phyloP scores from a whole-genome alignment of 2,888 invertebrate genomes.

The Megastigmus dorsalis region DNA sequence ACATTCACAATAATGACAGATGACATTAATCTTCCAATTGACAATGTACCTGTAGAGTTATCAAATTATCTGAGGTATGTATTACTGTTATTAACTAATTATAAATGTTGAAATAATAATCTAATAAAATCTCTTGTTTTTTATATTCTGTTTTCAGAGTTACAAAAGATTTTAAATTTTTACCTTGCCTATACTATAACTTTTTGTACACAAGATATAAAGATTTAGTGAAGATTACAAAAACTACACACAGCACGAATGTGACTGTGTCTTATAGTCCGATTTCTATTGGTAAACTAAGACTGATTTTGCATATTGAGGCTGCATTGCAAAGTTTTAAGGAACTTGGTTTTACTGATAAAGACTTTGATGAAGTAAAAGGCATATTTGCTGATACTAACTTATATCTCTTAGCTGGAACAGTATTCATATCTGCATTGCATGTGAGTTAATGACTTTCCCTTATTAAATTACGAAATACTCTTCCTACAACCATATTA shows the following conservation, averaged over 20 bases:
- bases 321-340: slow-evolving; percentile 83
- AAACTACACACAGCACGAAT: slow-evolving; percentile 78
- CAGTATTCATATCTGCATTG: slow-evolving; percentile 91
- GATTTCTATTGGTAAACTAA: slow-evolving; percentile 85
- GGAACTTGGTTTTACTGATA: slow-evolving; percentile 90
- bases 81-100: slow-evolving; percentile 11
- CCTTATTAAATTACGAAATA: not conserved
- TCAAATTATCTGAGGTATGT: slow-evolving; percentile 78
- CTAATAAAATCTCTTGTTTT: slow-evolving; percentile 53
- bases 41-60: slow-evolving; percentile 83
- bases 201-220: slow-evolving; percentile 86
- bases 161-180: slow-evolving; percentile 73
- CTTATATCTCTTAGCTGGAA: slow-evolving; percentile 90
- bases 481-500: no score
- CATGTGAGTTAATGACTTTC: slow-evolving; percentile 83
- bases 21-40: slow-evolving; percentile 79
- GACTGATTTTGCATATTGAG: slow-evolving; percentile 86
- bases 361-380: slow-evolving; percentile 97
- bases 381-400: slow-evolving; percentile 97
- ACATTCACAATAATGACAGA: slow-evolving; percentile 88
- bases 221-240: slow-evolving; percentile 83
- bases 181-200: slow-evolving; percentile 90
- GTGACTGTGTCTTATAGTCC: slow-evolving; percentile 85
- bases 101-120: slow-evolving; percentile 8
- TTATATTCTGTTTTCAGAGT: slow-evolving; percentile 75